phyloP scores from a whole-genome alignment of 2,888 invertebrate species.

The Pandemis corylana region DNA sequence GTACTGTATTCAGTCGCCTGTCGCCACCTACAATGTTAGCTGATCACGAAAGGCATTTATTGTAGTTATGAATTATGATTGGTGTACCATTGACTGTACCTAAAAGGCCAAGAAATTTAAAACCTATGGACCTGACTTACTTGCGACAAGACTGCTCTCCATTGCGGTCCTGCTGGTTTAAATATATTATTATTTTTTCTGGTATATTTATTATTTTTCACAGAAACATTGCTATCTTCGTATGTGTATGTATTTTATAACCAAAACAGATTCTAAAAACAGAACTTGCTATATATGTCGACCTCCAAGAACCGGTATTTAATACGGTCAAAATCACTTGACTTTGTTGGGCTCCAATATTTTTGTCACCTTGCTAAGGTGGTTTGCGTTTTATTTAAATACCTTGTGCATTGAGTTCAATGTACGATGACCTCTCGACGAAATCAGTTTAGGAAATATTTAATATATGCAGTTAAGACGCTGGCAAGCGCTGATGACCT shows the following conservation, averaged over 20 bases:
- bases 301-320: constrained; percentile 15
- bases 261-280: not conserved
- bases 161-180: not conserved
- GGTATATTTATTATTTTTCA: not conserved
- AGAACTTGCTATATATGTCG: not conserved
- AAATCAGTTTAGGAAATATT: not conserved
- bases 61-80: too few species aligned
- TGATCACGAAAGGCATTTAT: too few species aligned
- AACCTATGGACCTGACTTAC: too few species aligned
- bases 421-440: not conserved
- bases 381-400: constrained; percentile 6
- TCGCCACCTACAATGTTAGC: too few species aligned
- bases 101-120: too few species aligned
- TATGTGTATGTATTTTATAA: not conserved
- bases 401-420: not conserved
- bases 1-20: too few species aligned
- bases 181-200: too few species aligned
- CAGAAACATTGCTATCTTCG: not conserved
- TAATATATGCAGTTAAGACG: too few species aligned
- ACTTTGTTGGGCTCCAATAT: not conserved
- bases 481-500: too few species aligned
- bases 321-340: not conserved
- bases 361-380: not conserved
- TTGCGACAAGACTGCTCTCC: too few species aligned
- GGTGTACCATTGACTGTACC: too few species aligned